Percentiles rank a stretch among this genome's conserved stretches.
phyloP scores from a whole-genome alignment of 2,113 vertebrate species.

The Phocoena sinus region DNA sequence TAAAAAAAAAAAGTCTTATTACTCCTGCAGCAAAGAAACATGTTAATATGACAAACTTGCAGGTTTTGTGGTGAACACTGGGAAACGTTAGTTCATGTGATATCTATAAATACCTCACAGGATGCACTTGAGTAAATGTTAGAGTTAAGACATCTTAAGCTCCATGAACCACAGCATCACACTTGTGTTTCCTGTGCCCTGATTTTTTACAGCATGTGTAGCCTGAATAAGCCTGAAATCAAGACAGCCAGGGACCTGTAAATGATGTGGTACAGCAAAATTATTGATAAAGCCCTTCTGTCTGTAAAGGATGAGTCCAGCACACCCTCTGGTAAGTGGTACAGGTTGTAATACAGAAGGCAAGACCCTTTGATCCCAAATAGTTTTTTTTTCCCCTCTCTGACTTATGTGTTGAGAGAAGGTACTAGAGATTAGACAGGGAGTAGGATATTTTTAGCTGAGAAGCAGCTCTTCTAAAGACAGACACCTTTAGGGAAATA shows the following conservation, averaged over 20 bases:
- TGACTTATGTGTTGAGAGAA: constrained; percentile 23
- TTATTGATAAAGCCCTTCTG: constrained; percentile 36
- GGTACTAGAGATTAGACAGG: constrained; percentile 15
- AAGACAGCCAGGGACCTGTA: neutral
- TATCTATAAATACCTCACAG: neutral
- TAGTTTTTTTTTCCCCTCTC: neutral
- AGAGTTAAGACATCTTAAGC: neutral
- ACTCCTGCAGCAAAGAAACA: neutral
- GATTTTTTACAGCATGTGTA: neutral
- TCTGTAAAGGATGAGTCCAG: neutral
- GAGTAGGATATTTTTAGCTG: constrained; percentile 52
- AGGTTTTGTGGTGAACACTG: neutral
- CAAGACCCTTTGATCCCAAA: constrained; percentile 29
- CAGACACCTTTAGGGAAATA: constrained; percentile 45
- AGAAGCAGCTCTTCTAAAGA: constrained; percentile 44
- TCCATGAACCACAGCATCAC: neutral
- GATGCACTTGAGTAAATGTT: neutral
- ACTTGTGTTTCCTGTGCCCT: neutral
- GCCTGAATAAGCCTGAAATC: constrained; percentile 11
- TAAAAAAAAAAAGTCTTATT: neutral
- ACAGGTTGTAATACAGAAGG: constrained; percentile 27
- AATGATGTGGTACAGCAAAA: constrained; percentile 25
- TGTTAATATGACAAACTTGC: neutral
- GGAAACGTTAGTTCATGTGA: neutral
- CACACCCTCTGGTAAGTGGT: neutral